Evolutionary conservation across 2,113 vertebrate genomes (phyloP), one percentile per base, ranked within the genome.

Genomic region (Oryzias javanicus): DNA sequence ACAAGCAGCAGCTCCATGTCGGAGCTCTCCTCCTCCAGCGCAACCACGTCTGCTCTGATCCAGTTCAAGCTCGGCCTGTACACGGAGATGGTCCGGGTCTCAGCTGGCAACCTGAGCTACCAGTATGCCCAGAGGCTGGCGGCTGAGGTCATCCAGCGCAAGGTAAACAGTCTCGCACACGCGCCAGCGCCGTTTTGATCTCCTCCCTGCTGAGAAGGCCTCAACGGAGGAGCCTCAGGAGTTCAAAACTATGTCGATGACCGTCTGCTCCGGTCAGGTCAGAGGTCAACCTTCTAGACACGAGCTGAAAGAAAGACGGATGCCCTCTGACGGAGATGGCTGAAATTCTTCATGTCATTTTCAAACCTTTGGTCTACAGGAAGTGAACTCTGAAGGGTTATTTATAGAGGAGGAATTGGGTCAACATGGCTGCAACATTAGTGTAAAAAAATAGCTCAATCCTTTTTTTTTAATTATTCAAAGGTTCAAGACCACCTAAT

Each of bases 11-110:
- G 49, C 67, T 67, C 77, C 55, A 74, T 79, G 80, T 82, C 56
- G 20, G 14, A 82, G 17, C 48, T 42, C 50, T n/a, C 69, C 13
- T 78, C 75, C 24, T 59, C 63, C 25, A 17, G 65, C 49, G 45
- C 65, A 20, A 47, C 17, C 25, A 15, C 18, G 7, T 77, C 81
- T 12, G 79, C 48, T 6, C 17, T 79, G 24, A 70, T 92, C 75
- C 79, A 76, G 44, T 88, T 91, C 76, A 86, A 91, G 84, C 83
- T 92, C 1, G 91, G 91, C 24, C 87, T 92, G 19, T 87, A 80
- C 53, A 83, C 86, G 55, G 90, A 91, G 78, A 48, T 78, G 65
- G 82, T 91, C 1, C 75, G 13, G 17, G 72, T 91, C 41, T 61
- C 88, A 0, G 57, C 70, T 0, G n/a, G 74, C 4, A 84, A 80